Evolutionary conservation across 2,888 invertebrate genomes (phyloP), one percentile per base, ranked within the genome.

Genomic region (Orchestes rusci): DNA sequence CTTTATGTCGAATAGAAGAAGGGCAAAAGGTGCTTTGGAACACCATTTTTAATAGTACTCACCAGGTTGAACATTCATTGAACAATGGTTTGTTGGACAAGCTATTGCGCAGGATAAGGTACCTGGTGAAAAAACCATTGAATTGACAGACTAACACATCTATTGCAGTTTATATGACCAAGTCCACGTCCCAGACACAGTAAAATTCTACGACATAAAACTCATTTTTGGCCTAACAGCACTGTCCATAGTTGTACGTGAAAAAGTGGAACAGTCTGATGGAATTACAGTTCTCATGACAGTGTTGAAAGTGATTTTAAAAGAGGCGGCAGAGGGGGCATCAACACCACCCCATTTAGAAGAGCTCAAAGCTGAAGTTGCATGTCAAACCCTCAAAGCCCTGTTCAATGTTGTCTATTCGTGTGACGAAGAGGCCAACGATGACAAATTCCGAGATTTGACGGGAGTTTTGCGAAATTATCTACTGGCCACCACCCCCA

Each of bases 11-110:
- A 16, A 75, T 74, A 2, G 71, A 86, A 4, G 93, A 93, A 69
- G 84, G 90, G 1, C 70, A 88, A 40, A 95, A 94, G 70, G 83
- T 91, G 62, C 71, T 95, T 7, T 92, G 88, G 64, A 96, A 96
- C 67, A 72, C 95, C 53, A 75, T 91, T 40, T 93, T 79, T 63
- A 89, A 94, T 64, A 82, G 82, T 62, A 56, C 62, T 2, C 72
- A 73, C 16, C 36, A 37, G 19, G 40, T 51, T 3, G 43, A 48
- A 29, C 36, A 20, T 2, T 45, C 48, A n/a, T 32, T 48, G n/a
- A 68, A 70, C 57, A 80, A 74, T 73, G 80, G 73, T 58, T 77
- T 74, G 65, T 74, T 85, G 4, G 80, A 85, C 45, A 82, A 82
- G 19, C 75, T 93, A 31, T 70, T 86, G 1, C 77, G 82, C 53